A percentile compares a stretch with the other conserved stretches of the same genome.
Evolutionary conservation across 2,113 vertebrate genomes (phyloP).

Genomic region (Cyphomyrus discorhynchus): DNA sequence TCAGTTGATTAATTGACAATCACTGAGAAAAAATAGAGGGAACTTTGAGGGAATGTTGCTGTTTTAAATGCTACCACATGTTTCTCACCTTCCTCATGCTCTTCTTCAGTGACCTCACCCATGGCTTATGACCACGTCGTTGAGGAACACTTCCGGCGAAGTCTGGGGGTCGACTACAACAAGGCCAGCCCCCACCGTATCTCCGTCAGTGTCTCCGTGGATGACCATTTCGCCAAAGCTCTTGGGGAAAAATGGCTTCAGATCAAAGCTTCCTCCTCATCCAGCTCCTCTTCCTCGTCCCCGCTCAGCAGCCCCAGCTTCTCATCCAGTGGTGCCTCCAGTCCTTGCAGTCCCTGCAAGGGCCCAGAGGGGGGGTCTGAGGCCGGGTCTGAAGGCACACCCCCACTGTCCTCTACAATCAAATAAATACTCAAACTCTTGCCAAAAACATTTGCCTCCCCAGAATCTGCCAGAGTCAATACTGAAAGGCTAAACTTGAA

Average conservation of each 20-base stretch:
- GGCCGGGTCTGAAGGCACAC: slow-evolving; percentile 11
- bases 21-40: not conserved
- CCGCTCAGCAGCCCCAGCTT: slow-evolving; percentile 56
- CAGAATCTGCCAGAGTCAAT: not conserved
- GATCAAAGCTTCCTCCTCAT: slow-evolving; percentile 50
- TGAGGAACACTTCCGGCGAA: slow-evolving; percentile 69
- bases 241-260: slow-evolving; percentile 68
- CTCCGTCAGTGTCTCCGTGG: slow-evolving; percentile 66
- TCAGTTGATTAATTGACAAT: not conserved
- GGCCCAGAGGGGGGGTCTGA: slow-evolving; percentile 34
- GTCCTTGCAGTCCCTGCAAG: slow-evolving; percentile 43
- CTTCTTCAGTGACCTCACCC: slow-evolving; percentile 44
- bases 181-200: slow-evolving; percentile 46
- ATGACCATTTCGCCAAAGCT: slow-evolving; percentile 72
- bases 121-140: slow-evolving; percentile 57
- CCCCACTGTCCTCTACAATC: not conserved
- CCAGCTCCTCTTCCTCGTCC: slow-evolving; percentile 59
- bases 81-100: slow-evolving; percentile 15
- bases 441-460: not conserved
- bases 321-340: slow-evolving; percentile 50
- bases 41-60: not conserved
- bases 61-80: not conserved
- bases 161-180: slow-evolving; percentile 61
- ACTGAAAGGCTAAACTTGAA: not conserved
- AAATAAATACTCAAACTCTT: not conserved